A percentile compares a stretch with the other conserved stretches of the same genome.
These are phyloP conservation scores for Caiman crocodilus DNA, from an alignment of 2,797 vertebrate species.

Conservation along the genomic window DNA sequence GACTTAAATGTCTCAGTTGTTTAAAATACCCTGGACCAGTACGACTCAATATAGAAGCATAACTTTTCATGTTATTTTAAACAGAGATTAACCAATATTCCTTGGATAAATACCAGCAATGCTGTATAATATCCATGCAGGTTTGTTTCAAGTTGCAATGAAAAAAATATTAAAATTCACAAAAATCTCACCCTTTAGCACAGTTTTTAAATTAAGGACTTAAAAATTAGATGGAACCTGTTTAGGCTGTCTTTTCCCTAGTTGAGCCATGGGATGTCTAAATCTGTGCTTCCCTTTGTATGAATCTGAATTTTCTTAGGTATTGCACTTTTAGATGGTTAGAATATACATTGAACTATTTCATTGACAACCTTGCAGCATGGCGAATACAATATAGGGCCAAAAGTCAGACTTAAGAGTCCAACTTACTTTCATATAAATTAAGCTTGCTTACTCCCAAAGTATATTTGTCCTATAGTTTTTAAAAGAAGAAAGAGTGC, in stretches of 20 bases:
- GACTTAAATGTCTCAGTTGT: slow-evolving; percentile 29
- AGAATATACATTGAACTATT: slow-evolving; percentile 30
- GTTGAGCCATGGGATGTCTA: neutral
- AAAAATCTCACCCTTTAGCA: neutral
- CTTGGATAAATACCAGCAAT: slow-evolving; percentile 16
- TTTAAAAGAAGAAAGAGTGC: slow-evolving; percentile 13
- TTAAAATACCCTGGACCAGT: slow-evolving; percentile 39
- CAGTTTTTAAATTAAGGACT: slow-evolving; percentile 23
- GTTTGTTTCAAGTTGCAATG: slow-evolving; percentile 28
- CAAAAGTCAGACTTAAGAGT: slow-evolving; percentile 44
- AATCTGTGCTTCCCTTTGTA: slow-evolving; percentile 17
- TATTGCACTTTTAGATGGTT: slow-evolving; percentile 25
- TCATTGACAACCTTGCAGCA: slow-evolving; percentile 39
- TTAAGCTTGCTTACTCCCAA: slow-evolving; percentile 12
- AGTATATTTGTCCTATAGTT: neutral
- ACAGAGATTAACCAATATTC: neutral
- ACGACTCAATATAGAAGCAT: slow-evolving; percentile 29
- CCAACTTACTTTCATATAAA: slow-evolving; percentile 34
- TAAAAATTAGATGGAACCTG: neutral
- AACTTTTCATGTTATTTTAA: slow-evolving; percentile 51
- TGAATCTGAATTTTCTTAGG: slow-evolving; percentile 45
- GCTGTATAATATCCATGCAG: neutral
- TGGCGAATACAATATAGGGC: neutral
- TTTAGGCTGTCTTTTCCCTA: slow-evolving; percentile 5
- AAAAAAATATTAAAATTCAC: neutral